Conservation (phyloP, 2,888 invertebrate species). For the Neocrepidodera transversa region DNA sequence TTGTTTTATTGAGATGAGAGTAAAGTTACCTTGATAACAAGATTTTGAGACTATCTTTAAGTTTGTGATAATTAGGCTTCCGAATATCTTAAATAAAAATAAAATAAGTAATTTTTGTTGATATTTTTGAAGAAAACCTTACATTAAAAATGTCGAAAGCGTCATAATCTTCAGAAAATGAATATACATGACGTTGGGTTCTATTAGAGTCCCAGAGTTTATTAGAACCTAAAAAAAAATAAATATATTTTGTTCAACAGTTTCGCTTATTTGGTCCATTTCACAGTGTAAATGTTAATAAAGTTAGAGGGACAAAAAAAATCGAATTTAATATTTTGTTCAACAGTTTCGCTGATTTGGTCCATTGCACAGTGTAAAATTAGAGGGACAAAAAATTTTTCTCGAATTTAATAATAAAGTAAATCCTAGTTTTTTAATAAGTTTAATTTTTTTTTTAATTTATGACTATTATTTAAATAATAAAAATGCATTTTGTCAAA, state of each 20-base stretch:
- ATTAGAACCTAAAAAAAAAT: constrained; percentile 5
- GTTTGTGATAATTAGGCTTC: constrained; percentile 64
- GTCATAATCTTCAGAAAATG: constrained; percentile 53
- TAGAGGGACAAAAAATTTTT: too few relatives aligned
- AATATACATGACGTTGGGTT: constrained; percentile 47
- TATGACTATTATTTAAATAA: too few relatives aligned
- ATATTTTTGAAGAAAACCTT: constrained; percentile 34
- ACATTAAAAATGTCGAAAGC: constrained; percentile 55
- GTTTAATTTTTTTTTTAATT: too few relatives aligned
- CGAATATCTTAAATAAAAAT: constrained; percentile 60
- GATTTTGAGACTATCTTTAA: constrained; percentile 64
- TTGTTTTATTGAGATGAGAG: neutral
- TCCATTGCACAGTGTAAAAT: too few relatives aligned
- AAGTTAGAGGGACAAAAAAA: too few relatives aligned
- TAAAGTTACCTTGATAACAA: constrained; percentile 54
- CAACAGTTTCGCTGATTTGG: too few relatives aligned
- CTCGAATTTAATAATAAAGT: too few relatives aligned
- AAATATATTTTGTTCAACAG: neutral
- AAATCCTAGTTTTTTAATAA: too few relatives aligned
- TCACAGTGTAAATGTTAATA: too few relatives aligned
- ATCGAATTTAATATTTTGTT: too few relatives aligned
- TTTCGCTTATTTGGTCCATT: too few relatives aligned
- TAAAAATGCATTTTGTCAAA: too few relatives aligned
- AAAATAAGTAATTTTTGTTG: constrained; percentile 14
- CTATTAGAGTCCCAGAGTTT: constrained; percentile 25